Percentiles rank a stretch among this genome's conserved stretches.
These are phyloP conservation scores for Leptopilina clavipes DNA, from an alignment of 1,140 invertebrate species.

Conservation along the genomic window DNA sequence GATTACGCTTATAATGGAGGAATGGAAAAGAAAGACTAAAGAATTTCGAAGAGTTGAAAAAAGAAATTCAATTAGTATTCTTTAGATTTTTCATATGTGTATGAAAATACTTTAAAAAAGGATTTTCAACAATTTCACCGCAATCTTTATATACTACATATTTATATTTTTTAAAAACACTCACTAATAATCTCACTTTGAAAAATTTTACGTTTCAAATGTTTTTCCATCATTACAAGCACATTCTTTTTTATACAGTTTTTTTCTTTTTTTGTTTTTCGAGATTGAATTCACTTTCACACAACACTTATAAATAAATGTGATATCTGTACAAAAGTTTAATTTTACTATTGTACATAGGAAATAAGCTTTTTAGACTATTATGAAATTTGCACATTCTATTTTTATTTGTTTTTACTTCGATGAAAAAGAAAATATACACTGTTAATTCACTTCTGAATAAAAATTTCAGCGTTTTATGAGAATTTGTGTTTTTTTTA, in stretches of 20 bases:
- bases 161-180: no score
- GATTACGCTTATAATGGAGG: slow-evolving; percentile 95
- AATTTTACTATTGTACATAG: not conserved
- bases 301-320: not conserved
- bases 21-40: slow-evolving; percentile 59
- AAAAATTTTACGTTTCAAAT: slow-evolving; percentile 25
- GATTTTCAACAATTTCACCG: no score
- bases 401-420: not conserved
- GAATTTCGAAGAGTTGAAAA: not conserved
- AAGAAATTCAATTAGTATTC: not conserved
- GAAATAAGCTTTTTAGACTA: not conserved
- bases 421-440: not conserved
- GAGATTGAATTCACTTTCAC: slow-evolving; percentile 13
- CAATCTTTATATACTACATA: no score
- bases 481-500: not conserved
- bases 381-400: slow-evolving; percentile 32
- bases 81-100: not conserved
- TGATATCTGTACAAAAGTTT: slow-evolving; percentile 24
- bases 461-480: not conserved
- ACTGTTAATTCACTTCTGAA: slow-evolving; percentile 10
- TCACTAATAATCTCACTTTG: slow-evolving; percentile 25
- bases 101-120: slow-evolving; percentile 4
- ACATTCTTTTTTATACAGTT: not conserved
- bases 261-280: slow-evolving; percentile 42
- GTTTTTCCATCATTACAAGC: not conserved